Evolutionary conservation across 2,888 invertebrate species (phyloP).

Genomic region (Saturnia japonica): DNA sequence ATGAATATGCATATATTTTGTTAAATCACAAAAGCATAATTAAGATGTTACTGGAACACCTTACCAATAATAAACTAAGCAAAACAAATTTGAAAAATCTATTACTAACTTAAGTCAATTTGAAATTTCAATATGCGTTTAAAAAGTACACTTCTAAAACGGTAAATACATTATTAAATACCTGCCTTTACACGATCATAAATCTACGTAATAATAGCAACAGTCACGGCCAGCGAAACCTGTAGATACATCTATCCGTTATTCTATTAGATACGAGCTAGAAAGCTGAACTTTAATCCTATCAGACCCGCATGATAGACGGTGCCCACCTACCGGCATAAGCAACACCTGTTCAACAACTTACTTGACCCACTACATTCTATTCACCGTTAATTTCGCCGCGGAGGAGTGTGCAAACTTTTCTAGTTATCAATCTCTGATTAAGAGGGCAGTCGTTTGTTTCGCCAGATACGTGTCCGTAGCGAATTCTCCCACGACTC

Average conservation of each 20-base stretch:
- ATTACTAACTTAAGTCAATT: background rate
- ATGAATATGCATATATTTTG: too few relatives aligned
- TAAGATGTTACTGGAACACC: background rate
- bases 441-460: slow-evolving; percentile 46
- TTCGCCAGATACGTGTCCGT: slow-evolving; percentile 47
- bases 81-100: background rate
- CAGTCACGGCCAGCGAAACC: slow-evolving; percentile 1
- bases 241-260: slow-evolving; percentile 11
- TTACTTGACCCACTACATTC: slow-evolving; percentile 28
- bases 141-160: background rate
- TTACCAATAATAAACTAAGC: background rate
- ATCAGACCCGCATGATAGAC: slow-evolving; percentile 23
- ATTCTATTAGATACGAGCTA: slow-evolving; percentile 16
- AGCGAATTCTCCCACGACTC: slow-evolving; percentile 55
- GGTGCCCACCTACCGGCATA: slow-evolving; percentile 17
- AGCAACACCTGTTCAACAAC: slow-evolving; percentile 25
- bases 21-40: too few relatives aligned
- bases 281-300: slow-evolving; percentile 35
- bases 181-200: background rate
- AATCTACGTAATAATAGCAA: background rate
- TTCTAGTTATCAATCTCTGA: slow-evolving; percentile 42
- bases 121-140: background rate
- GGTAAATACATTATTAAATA: background rate
- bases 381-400: slow-evolving; percentile 31
- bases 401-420: slow-evolving; percentile 35